Percentiles rank a stretch among this genome's conserved stretches.
phyloP scores from a whole-genome alignment of 2,888 invertebrate species.

The Pseudanteris insignis region DNA sequence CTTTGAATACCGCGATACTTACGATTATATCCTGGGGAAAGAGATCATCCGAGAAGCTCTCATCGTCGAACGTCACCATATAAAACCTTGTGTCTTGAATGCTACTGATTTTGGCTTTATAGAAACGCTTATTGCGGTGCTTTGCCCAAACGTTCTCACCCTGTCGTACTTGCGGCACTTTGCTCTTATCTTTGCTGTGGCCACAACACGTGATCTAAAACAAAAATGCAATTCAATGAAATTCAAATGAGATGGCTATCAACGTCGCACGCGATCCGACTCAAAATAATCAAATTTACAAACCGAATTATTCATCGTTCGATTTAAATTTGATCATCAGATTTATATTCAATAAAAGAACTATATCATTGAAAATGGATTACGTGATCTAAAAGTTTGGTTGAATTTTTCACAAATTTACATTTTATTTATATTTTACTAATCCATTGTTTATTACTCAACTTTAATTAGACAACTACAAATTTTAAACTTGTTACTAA shows the following conservation, averaged over 20 bases:
- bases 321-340: neutral
- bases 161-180: constrained; percentile 56
- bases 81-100: constrained; percentile 68
- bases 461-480: no score
- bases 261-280: neutral
- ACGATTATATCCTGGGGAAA: constrained; percentile 70
- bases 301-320: no score
- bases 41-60: constrained; percentile 71
- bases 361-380: no score
- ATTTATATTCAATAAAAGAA: neutral
- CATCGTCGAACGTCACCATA: constrained; percentile 72
- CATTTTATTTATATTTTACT: no score
- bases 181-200: constrained; percentile 57
- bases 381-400: no score
- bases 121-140: constrained; percentile 72
- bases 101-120: constrained; percentile 68
- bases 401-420: no score
- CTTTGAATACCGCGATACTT: constrained; percentile 47
- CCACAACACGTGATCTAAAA: constrained; percentile 58
- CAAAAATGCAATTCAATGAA: neutral
- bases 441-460: no score
- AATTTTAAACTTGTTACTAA: no score
- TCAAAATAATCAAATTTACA: neutral
- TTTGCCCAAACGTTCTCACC: constrained; percentile 71
- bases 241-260: neutral